These are phyloP conservation scores for Ammospiza nelsoni DNA, from an alignment of 2,113 vertebrate genomes.

Conservation along the genomic window DNA sequence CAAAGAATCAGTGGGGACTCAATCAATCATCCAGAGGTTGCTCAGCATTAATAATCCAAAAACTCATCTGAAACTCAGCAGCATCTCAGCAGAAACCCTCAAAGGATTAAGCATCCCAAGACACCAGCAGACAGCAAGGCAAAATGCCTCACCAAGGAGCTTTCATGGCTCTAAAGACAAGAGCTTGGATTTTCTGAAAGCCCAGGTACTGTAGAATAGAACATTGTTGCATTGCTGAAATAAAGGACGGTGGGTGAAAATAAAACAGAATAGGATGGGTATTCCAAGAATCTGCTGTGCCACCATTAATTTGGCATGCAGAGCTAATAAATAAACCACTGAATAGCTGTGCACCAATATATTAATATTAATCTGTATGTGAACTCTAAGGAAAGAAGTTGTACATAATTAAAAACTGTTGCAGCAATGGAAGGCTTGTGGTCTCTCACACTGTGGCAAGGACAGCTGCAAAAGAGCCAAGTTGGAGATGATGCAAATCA, in stretches of 20 bases:
- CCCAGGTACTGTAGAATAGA: neutral
- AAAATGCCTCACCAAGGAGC: neutral
- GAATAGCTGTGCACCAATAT: neutral
- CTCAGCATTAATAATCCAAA: neutral
- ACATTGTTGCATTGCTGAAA: neutral
- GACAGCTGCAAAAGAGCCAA: neutral
- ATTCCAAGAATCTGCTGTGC: neutral
- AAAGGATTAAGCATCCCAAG: neutral
- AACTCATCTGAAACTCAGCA: neutral
- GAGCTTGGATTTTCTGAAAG: neutral
- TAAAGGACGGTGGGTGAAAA: neutral
- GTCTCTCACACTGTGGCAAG: neutral
- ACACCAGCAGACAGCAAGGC: neutral
- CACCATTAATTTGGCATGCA: neutral
- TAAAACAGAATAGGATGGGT: neutral
- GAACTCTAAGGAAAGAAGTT: neutral
- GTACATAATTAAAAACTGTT: neutral
- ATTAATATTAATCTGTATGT: neutral
- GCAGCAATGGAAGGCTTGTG: neutral
- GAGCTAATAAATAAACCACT: neutral
- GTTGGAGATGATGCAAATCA: neutral
- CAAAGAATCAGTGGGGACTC: neutral
- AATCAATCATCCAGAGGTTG: neutral
- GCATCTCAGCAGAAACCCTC: constrained; percentile 2
- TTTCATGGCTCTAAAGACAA: neutral